Base-by-base conservation (phyloP, 2,797 vertebrate species). In the Enteromius thamalakanensis region DNA sequence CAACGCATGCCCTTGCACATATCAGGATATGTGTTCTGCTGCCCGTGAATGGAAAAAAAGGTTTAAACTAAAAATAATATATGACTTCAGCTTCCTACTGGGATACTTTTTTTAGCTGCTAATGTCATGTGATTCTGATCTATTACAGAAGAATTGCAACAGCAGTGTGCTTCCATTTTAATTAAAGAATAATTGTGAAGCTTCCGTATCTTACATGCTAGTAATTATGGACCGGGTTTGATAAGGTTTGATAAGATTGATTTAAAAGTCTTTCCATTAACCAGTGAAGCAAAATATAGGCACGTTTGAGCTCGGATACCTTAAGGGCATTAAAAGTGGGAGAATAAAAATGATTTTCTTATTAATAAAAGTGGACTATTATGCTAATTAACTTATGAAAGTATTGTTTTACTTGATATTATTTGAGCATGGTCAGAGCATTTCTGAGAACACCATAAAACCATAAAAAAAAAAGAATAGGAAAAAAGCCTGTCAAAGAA, bases 131-230 rank as follows among this genome's bases (percentile, higher is more conserved):
- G 62, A 68, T 47, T 74, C 34, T 69, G 62, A 69, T 83, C 81
- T 23, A 69, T 76, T 40, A 47, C 37, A 21, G 40, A 42, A 23
- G 12, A 32, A 82, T 21, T 26, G 64, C 47, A 58, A 42, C 49
- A 76, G 32, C 58, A 67, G 80, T 29, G 55, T 42, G 80, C 75
- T 79, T 87, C 89, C 87, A 87, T 78, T 89, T 90, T 91, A 92
- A 94, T 93, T 91, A 92, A 91, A 84, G 88, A 88, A 92, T 92
- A 94, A 93, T 92, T 89, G 89, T 87, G 82, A 88, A 92, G 89
- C 89, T 90, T 82, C 89, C 90, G 91, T 93, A 93, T 93, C 92
- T 87, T 93, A 93, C 91, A 93, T 91, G 92, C 89, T 90, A 88
- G 89, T 93, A 93, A 93, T 90, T 89, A 87, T 89, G 79, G 81